Base-by-base conservation (phyloP, 2,113 vertebrate species). In the Tychaedon coryphoeus region DNA sequence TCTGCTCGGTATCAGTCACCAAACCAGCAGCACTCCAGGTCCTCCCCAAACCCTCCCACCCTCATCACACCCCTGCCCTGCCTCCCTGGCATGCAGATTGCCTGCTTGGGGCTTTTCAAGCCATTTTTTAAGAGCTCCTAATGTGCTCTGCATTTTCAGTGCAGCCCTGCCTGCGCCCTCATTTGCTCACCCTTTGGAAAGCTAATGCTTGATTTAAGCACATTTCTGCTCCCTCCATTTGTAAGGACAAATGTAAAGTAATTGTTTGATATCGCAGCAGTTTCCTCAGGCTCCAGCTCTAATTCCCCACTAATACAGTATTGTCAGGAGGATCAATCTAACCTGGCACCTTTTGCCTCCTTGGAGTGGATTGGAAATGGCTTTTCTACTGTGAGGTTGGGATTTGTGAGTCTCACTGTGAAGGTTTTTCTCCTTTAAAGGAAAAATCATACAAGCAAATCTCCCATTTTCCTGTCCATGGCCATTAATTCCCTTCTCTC, bases 161-260 rank as follows among this genome's bases (percentile, higher is more conserved):
- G 31, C 67, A 80, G 71, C 50, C 61, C 53, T 85, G 84, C 71
- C 90, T 17, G 53, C 22, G 75, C 90, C 78, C 84, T 96, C 90
- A 76, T 94, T 88, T 96, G 71, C 92, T 86, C 71, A 76, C 78
- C 78, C 93, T 91, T 79, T 90, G 84, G 84, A 96, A 90, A 95
- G 43, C 78, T 94, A 94, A 90, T 81, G 69, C 94, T 90, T 83
- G 91, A 83, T 88, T 92, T 91, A 94, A 93, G 92, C 71, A 78
- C 73, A 85, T 89, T 95, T 93, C 76, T 90, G 92, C 71, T 91
- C 74, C 85, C 51, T 96, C 67, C 82, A 58, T 95, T 93, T 92
- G 89, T 92, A 89, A 95, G 94, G 84, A 92, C 92, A 95, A 95
- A 96, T 85, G 94, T 91, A 95, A 94, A 93, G 93, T 95, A 92